phyloP scores from a whole-genome alignment of 2,797 vertebrate species.

The Amniataba percoides region DNA sequence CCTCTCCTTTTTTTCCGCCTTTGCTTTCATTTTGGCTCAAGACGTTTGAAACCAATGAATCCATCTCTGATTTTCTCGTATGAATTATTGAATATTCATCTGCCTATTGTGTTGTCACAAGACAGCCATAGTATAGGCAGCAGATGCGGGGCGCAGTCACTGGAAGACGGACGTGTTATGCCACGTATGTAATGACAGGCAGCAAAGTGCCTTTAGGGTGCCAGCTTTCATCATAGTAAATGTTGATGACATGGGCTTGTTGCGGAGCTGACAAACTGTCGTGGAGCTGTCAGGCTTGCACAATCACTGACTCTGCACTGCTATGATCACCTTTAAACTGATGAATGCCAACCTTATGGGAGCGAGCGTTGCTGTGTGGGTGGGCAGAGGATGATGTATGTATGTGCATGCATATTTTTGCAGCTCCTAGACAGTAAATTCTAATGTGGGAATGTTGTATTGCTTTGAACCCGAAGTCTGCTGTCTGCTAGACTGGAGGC shows the following conservation, averaged over 20 bases:
- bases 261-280: conserved; percentile 75
- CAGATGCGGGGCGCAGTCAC: conserved; percentile 22
- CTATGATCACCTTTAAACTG: conserved; percentile 78
- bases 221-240: conserved; percentile 76
- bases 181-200: conserved; percentile 60
- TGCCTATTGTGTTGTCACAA: conserved; percentile 58
- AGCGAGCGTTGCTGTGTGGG: conserved; percentile 44
- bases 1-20: conserved; percentile 30
- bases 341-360: conserved; percentile 63
- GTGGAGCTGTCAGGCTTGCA: conserved; percentile 69
- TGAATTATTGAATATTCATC: conserved; percentile 79
- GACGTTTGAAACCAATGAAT: conserved; percentile 51
- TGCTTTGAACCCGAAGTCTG: conserved; percentile 11
- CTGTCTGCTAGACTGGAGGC: conserved; percentile 13
- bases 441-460: neutral
- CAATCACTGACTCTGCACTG: conserved; percentile 57
- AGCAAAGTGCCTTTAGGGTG: conserved; percentile 70
- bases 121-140: conserved; percentile 24
- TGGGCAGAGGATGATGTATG: neutral
- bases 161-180: conserved; percentile 32
- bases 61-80: conserved; percentile 37
- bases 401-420: conserved; percentile 15
- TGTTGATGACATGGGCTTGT: conserved; percentile 76
- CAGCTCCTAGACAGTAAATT: neutral
- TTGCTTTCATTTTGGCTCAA: conserved; percentile 40